Base-by-base conservation (phyloP, 1,140 invertebrate species). In the Zaprionus tsacasi region DNA sequence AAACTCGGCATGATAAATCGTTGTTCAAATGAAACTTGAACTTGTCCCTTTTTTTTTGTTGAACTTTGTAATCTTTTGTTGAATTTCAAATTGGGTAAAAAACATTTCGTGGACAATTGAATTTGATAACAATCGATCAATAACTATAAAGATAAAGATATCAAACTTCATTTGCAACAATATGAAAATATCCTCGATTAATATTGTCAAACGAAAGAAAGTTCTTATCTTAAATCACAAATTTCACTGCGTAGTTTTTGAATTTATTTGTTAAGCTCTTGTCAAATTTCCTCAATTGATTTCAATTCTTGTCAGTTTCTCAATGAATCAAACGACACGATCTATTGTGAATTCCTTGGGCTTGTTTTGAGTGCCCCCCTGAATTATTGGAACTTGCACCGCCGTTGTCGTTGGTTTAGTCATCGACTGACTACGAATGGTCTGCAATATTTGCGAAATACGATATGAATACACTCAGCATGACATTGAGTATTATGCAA, bases 1-100 rank as follows among this genome's bases (percentile, higher is more conserved):
- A 11, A 60, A 36, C 40, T 5, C 25, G 13, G 27, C 61, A 87
- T 86, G 82, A 86, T 76, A 81, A 86, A 87, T 87, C 59, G 57
- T 55, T 65, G 36, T 27, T 35, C 6, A 6, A 78, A 66, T 66
- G 36, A 63, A 64, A 43, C 40, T 35, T 27, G 57, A 52, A 57
- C 12, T 63, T 25, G 43, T 58, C 36, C 27, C 1, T 40, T 30
- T 54, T 4, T 21, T 21, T 21, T 21, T 12, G 25, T 80, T 81
- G 82, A 70, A 81, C 82, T 81, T 76, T 79, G 79, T 57, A 63
- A 66, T 65, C 70, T 71, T 35, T 56, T 48, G 69, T 70, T 36
- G 48, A 63, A 76, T 76, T 70, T 36, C 30, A 58, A 61, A 30
- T 57, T 21, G 3, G 38, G 61, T 13, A 1, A 15, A 57, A 58